Percentiles rank a stretch among this genome's conserved stretches.
phyloP scores from a whole-genome alignment of 1,140 invertebrate species.

The Cyclargus thomasi region DNA sequence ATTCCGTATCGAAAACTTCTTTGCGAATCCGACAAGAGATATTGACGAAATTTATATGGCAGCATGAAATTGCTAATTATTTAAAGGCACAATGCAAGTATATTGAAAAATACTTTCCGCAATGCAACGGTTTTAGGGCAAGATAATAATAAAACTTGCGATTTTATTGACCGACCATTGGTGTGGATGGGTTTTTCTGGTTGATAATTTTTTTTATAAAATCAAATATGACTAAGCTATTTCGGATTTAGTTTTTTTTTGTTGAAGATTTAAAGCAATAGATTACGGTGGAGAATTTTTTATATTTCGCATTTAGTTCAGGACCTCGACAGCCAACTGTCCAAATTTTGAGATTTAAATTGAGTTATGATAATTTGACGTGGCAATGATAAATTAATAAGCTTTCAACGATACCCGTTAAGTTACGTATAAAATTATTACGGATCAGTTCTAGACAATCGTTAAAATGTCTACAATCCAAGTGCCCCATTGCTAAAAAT shows the following conservation, averaged over 20 bases:
- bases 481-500: too few relatives aligned
- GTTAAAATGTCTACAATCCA: too few relatives aligned
- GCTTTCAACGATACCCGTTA: too few relatives aligned
- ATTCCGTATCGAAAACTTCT: neutral
- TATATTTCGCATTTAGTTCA: too few relatives aligned
- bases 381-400: too few relatives aligned
- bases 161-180: constrained; percentile 8
- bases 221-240: neutral
- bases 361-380: too few relatives aligned
- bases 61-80: constrained; percentile 15
- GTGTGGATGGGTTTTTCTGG: neutral
- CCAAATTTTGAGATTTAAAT: too few relatives aligned
- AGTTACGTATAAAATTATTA: too few relatives aligned
- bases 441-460: too few relatives aligned
- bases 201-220: neutral
- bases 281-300: too few relatives aligned
- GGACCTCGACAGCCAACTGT: too few relatives aligned
- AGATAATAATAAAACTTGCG: constrained; percentile 8
- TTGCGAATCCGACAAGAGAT: constrained; percentile 14
- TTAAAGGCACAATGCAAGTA: constrained; percentile 13
- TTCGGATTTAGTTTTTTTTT: neutral
- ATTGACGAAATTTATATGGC: neutral
- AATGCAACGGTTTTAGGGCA: constrained; percentile 6
- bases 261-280: too few relatives aligned
- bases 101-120: neutral